Evolutionary conservation across 2,888 invertebrate species (phyloP), one percentile per base, ranked within the genome.

Genomic region (Spodoptera littoralis): DNA sequence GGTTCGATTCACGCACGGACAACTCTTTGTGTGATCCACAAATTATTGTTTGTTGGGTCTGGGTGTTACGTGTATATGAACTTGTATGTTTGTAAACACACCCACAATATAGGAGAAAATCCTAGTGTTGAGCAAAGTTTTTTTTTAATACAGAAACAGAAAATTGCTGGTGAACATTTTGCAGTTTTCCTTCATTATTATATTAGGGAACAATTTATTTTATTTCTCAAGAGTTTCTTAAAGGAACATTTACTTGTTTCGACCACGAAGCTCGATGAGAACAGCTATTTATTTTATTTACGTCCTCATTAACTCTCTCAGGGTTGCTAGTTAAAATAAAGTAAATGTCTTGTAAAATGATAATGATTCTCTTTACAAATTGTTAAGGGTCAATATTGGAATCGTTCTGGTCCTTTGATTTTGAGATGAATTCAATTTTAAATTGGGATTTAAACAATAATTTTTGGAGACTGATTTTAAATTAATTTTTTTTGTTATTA

Each of bases 231-330:
- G 50, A 27, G 36, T 44, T 68, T 44, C 36, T 47, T 50, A 12
- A 12, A 42, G 49, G 59, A 47, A 70, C 63, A 71, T 76, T 70
- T 13, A 55, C 65, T 76, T 70, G 62, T 70, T 65, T 66, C 11
- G 53, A 27, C 22, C 55, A 4, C 5, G 48, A 60, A 30, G 53
- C 52, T 60, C 62, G 66, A 68, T 57, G 63, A 66, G 69, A 44
- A 50, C 18, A 53, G 60, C 67, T 67, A 71, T 79, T 77, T 73
- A 65, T 77, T 81, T 80, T 78, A 74, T 75, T 79, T 71, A 72
- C 69, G 68, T 72, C 57, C 65, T 73, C 68, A 73, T 77, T 74
- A 72, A 60, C 55, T 50, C 55, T 52, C 47, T 45, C 65, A 60
- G 60, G 60, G 65, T 2, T 57, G 70, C 44, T 13, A 48, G 43